Evolutionary conservation across 2,888 invertebrate genomes (phyloP), one percentile per base, ranked within the genome.

Genomic region (Phortica magna): DNA sequence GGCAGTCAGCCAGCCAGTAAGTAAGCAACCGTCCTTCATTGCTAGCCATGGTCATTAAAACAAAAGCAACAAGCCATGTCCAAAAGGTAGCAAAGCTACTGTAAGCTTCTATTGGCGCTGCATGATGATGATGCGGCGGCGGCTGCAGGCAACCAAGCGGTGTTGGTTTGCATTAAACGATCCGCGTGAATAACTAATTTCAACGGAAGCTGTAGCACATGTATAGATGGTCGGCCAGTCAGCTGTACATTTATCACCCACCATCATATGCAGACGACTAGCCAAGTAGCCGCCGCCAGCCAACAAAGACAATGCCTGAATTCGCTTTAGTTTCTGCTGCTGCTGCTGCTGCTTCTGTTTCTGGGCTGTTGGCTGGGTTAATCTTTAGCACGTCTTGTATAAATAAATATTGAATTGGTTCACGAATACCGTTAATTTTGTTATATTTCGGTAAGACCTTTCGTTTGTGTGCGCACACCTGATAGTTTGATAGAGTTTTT

Each of bases 171-270:
- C 86, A 89, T 87, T 87, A 88, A 89, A 85, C 84, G 89, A 87
- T 89, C 91, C 90, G 91, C 90, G 90, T 90, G 90, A 90, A 90
- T 91, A 90, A 91, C 91, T 90, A 90, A 90, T 90, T 90, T 89
- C 87, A 89, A 90, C 89, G 85, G 91, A 87, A 88, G 84, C 85
- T 85, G 82, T 81, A 64, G 53, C 68, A 70, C 77, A 73, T 71
- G 19, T 17, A 74, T 77, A 43, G 17, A 74, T 78, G 72, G 75
- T 53, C 79, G 72, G 75, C 43, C 79, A 77, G 82, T 79, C 83
- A 81, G 84, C 78, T 82, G 79, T 79, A 84, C 85, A 88, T 89
- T 90, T 89, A 90, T 89, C 89, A 89, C 89, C 89, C 89, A 88
- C 88, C 90, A 90, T 84, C 85, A 83, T 76, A 73, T 73, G 75